A percentile compares a stretch with the other conserved stretches of the same genome.
Evolutionary conservation across 2,888 invertebrate species (phyloP).

Genomic region (Chloroclystis v-ata): DNA sequence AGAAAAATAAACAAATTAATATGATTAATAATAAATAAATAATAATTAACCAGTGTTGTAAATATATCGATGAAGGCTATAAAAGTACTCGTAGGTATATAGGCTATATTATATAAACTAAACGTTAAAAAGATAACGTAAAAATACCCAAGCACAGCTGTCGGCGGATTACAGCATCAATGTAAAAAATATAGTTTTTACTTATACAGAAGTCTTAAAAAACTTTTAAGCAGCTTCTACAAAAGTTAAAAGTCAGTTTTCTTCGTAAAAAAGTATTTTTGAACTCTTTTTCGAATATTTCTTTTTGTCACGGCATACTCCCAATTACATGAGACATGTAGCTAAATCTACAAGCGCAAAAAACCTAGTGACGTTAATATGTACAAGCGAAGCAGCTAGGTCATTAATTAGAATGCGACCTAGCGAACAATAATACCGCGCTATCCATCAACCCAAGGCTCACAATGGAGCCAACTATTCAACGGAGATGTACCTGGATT

Average conservation of each 20-base stretch:
- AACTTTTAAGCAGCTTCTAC: too few species aligned
- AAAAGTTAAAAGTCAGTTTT: too few species aligned
- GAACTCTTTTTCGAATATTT: too few species aligned
- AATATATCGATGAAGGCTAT: too few species aligned
- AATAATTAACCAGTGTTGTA: too few species aligned
- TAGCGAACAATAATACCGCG: constrained; percentile 13
- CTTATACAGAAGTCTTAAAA: neutral
- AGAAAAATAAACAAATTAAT: neutral
- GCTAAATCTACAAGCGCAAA: neutral
- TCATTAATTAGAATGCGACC: constrained; percentile 8
- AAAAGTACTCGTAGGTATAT: too few species aligned
- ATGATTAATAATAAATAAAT: neutral
- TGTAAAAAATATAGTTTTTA: too few species aligned
- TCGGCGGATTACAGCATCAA: too few species aligned
- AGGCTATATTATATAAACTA: too few species aligned
- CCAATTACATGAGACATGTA: neutral
- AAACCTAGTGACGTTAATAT: neutral
- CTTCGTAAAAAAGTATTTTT: neutral
- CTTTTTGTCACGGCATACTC: too few species aligned
- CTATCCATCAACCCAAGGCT: constrained; percentile 20
- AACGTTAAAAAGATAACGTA: too few species aligned
- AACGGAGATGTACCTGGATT: constrained; percentile 14
- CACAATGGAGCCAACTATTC: constrained; percentile 18
- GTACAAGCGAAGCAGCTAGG: neutral
- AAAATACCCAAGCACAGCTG: too few species aligned